Conservation (phyloP, 2,888 invertebrate genomes). For the Ceraclea dissimilis region DNA sequence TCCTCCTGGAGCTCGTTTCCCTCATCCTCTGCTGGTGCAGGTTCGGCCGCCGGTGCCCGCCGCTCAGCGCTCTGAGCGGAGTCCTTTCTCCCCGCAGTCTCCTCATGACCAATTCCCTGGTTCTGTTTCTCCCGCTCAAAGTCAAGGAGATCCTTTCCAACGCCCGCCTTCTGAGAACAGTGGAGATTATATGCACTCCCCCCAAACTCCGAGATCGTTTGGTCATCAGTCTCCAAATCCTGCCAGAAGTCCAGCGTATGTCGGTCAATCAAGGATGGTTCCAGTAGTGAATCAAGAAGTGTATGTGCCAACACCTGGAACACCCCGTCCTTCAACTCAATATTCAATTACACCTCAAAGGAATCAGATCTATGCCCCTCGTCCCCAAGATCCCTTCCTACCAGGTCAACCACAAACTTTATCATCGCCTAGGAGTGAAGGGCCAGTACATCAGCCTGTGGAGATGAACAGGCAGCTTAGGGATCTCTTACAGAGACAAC, state of each 20-base stretch:
- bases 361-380: constrained; percentile 34
- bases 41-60: constrained; percentile 24
- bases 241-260: constrained; percentile 28
- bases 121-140: constrained; percentile 32
- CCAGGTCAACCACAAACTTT: constrained; percentile 15
- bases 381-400: constrained; percentile 23
- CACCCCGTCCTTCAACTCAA: constrained; percentile 47
- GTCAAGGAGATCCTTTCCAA: constrained; percentile 27
- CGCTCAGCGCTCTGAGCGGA: constrained; percentile 27
- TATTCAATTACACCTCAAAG: constrained; percentile 18
- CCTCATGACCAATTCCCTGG: constrained; percentile 43
- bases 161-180: constrained; percentile 27
- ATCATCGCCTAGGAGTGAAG: constrained; percentile 18
- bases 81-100: constrained; percentile 34
- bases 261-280: constrained; percentile 27
- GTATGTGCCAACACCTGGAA: constrained; percentile 49
- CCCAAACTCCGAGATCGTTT: constrained; percentile 35
- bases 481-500: constrained; percentile 72
- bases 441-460: constrained; percentile 34
- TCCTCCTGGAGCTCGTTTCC: constrained; percentile 26
- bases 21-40: constrained; percentile 18
- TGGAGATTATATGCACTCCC: constrained; percentile 33
- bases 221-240: constrained; percentile 28
- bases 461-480: constrained; percentile 69
- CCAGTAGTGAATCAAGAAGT: constrained; percentile 24